Conservation (phyloP, 30 jellyfish, hydroid and myxozoan genomes). For the Cassiopea xamachana region DNA sequence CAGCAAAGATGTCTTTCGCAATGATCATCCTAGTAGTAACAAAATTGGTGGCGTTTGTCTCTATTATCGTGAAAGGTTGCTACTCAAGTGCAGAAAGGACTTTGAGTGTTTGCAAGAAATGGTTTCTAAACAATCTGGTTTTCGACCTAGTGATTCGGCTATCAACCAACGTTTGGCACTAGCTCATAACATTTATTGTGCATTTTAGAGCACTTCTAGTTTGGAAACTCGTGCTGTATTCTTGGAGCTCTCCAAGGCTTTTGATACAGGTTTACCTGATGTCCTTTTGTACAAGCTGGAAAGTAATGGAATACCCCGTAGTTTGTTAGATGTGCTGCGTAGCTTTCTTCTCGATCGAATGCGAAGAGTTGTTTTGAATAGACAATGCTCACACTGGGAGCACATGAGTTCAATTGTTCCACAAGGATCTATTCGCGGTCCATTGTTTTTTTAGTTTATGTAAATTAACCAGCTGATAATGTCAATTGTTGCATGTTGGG, state of each 20-base stretch:
- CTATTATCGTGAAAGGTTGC: slow-evolving; percentile 8
- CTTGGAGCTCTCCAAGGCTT: slow-evolving; percentile 9
- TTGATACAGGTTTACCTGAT: slow-evolving; percentile 3
- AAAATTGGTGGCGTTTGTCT: neutral
- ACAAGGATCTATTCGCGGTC: slow-evolving; percentile 11
- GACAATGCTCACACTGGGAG: neutral
- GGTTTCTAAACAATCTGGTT: slow-evolving; percentile 7
- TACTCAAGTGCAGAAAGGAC: slow-evolving; percentile 5
- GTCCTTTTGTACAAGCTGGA: slow-evolving; percentile 14
- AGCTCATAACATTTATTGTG: slow-evolving; percentile 11
- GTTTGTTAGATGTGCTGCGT: neutral
- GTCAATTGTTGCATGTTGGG: neutral
- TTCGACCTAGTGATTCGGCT: slow-evolving; percentile 5
- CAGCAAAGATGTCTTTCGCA: neutral
- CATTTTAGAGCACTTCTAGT: slow-evolving; percentile 3
- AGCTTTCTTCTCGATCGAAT: neutral
- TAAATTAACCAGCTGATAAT: slow-evolving; percentile 7
- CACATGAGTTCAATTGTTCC: neutral
- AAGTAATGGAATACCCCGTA: slow-evolving; percentile 15
- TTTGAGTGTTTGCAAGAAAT: slow-evolving; percentile 9
- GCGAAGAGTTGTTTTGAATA: slow-evolving; percentile 10
- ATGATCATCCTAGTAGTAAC: neutral
- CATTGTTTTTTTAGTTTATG: slow-evolving; percentile 4
- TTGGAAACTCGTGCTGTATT: slow-evolving; percentile 14
- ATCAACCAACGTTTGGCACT: neutral